Evolutionary conservation across 2,797 vertebrate genomes (phyloP).

Genomic region (Trachops cirrhosus): DNA sequence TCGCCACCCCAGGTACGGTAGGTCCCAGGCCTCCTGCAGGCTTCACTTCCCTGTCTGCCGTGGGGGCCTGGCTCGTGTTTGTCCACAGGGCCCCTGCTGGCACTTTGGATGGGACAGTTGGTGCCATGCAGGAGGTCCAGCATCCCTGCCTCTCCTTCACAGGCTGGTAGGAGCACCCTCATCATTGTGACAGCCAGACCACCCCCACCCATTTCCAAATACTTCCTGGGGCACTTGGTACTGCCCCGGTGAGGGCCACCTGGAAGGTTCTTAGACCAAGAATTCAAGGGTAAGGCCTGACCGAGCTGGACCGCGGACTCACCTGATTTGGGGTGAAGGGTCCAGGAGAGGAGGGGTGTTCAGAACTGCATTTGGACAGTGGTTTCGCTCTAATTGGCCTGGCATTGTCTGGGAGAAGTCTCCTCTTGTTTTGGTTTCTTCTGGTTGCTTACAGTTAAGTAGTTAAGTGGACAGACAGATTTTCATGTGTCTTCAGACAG

Average conservation of each 20-base stretch:
- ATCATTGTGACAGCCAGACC: background rate
- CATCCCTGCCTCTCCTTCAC: background rate
- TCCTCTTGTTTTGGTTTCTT: background rate
- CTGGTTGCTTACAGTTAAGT: background rate
- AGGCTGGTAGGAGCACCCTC: too few species aligned
- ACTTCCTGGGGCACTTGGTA: background rate
- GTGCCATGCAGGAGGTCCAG: background rate
- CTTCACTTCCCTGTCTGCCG: background rate
- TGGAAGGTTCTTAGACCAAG: background rate
- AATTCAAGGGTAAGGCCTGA: background rate
- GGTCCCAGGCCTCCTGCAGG: background rate
- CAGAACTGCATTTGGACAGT: background rate
- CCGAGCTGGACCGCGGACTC: background rate
- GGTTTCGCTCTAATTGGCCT: background rate
- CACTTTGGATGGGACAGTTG: background rate
- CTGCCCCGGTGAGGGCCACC: background rate
- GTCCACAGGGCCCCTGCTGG: background rate
- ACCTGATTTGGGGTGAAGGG: accelerated
- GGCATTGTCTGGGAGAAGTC: background rate
- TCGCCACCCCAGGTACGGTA: background rate
- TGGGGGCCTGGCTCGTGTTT: background rate
- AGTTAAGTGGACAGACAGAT: background rate
- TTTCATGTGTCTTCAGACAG: background rate
- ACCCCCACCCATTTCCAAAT: too few species aligned
- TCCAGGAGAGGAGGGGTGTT: too few species aligned